Base-by-base conservation (phyloP, 2,888 invertebrate species). In the Pseudoips prasinana region DNA sequence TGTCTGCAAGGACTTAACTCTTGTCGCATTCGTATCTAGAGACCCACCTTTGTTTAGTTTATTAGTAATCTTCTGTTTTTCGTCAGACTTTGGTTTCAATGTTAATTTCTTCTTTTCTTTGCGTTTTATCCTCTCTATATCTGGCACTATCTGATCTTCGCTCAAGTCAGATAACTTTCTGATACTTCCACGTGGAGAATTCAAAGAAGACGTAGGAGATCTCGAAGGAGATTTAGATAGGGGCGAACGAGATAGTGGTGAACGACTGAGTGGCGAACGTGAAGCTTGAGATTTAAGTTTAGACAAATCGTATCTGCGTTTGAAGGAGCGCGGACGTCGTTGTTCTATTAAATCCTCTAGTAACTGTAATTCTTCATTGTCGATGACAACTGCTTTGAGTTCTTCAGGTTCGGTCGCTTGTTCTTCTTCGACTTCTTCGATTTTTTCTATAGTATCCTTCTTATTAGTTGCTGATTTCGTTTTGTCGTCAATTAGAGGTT, bases 361-460 rank as follows among this genome's bases (percentile, higher is more conserved):
- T 14, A 92, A 61, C 42, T 89, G 79, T 27, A 89, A 59, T 58
- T 92, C 92, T 56, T 92, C 92, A 11, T 74, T 88, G 53, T 92
- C 92, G 45, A 92, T 90, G 3, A 89, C 68, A 8, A 90, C 81
- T 6, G 90, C 78, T 46, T 84, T 65, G 39, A 89, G 39, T 73
- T 89, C 67, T 52, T 74, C 52, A 22, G 66, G 62, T 33, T 89
- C 86, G 1, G 65, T 68, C 1, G 62, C 58, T 24, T 79, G 79
- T 14, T 91, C 90, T 34, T 90, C 89, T 50, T 91, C 91, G 1
- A 90, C 90, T 46, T 91, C 92, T 6, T 89, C 87, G 11, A 83
- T 83, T 47, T 82, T 81, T 10, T 80, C 84, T 39, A 87, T 86
- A 1, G 57, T 55, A 5, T 85, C 86, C 46, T 81, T 83, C 34